Evolutionary conservation across 2,888 invertebrate genomes (phyloP), one percentile per base, ranked within the genome.

Genomic region (Macroteleia sp.): DNA sequence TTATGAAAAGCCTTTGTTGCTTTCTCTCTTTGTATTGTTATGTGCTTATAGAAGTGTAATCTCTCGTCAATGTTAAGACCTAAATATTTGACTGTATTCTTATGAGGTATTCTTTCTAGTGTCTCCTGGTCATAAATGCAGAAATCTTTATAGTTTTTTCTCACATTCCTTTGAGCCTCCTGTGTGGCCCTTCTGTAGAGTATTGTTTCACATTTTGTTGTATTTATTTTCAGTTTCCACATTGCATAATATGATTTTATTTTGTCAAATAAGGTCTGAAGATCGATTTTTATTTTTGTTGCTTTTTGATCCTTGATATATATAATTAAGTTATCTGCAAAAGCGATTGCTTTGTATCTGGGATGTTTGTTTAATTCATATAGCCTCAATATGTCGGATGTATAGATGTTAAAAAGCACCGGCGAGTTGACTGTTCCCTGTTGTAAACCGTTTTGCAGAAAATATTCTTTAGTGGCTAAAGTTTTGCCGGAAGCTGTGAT

Each of bases 191-290:
- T 42, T 19, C 19, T 25, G 8, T 77, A 22, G 2, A 52, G 22
- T 1, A 70, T 57, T 22, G 54, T 46, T 46, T 67, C 67, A 39
- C 71, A 62, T 30, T 71, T 71, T 9, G 2, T 12, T 0, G 54
- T 34, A 20, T 81, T 83, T 19, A 79, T 77, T 70, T 77, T 83
- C 3, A 81, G 20, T 74, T 81, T 81, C 81, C 80, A 80, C 0
- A 59, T 32, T 9, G 41, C 19, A 12, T 66, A 80, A 50, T 71
- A 81, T 12, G 16, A 17, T 66, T 77, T 46, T 0, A 81, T 67
- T 59, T 80, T 76, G 4, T 61, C n/a, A 44, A 61, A 81, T 2
- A 67, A 6, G 6, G 42, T 39, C 59, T 81, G 79, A 0, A 82
- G 14, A 20, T 62, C 22, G 19, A 46, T 6, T 79, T 81, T 57